Percentiles rank a stretch among this genome's conserved stretches.
These are phyloP conservation scores for Cephus pulcher DNA, from an alignment of 2,888 invertebrate genomes.

Conservation along the genomic window DNA sequence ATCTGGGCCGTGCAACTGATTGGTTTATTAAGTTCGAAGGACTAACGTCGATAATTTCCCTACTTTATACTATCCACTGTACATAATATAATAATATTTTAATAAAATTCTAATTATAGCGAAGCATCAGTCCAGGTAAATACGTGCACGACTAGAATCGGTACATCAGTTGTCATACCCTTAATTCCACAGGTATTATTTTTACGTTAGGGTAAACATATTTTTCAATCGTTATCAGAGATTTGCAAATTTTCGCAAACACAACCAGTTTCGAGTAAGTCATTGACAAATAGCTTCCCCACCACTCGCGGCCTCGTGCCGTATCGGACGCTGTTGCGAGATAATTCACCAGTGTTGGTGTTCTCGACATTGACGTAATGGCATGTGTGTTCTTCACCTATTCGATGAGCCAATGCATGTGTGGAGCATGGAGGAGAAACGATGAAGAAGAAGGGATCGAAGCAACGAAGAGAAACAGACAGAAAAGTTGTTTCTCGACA, in stretches of 20 bases:
- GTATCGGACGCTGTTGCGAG: not conserved
- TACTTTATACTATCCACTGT: conserved; percentile 43
- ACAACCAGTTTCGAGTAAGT: not conserved
- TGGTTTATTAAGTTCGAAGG: conserved; percentile 3
- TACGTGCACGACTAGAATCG: not conserved
- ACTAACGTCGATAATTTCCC: conserved; percentile 14
- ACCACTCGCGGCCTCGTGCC: not conserved
- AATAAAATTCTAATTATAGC: conserved; percentile 54
- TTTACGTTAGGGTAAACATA: not conserved
- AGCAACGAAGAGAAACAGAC: not conserved
- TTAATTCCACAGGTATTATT: not conserved
- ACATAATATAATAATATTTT: conserved; percentile 64
- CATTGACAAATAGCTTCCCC: not conserved
- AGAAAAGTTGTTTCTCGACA: not conserved
- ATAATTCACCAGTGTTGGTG: not conserved
- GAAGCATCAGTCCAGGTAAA: not conserved
- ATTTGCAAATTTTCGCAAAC: not conserved
- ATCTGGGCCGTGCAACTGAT: not conserved
- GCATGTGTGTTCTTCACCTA: not conserved
- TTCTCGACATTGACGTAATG: not conserved
- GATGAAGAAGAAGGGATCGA: not conserved
- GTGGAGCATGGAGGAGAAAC: not conserved
- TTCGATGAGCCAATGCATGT: not conserved
- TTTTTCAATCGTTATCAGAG: not conserved
- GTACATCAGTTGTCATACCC: not conserved